These are phyloP conservation scores for Scrobipalpa costella DNA, from an alignment of 2,888 invertebrate species.

Conservation along the genomic window DNA sequence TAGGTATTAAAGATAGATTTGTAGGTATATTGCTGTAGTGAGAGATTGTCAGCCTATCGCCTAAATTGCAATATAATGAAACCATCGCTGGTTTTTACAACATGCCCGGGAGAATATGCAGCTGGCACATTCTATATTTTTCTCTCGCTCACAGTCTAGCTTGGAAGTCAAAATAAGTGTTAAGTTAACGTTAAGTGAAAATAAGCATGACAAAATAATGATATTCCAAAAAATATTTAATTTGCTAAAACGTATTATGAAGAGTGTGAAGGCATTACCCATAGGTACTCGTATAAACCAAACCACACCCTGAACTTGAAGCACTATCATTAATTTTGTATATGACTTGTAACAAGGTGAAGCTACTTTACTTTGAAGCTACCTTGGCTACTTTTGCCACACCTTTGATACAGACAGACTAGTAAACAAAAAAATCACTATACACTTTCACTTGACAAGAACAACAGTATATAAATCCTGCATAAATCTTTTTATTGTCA, in stretches of 20 bases:
- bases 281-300: too few species aligned
- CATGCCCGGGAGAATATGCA: too few species aligned
- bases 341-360: conserved; percentile 1
- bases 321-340: background rate
- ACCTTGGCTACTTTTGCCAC: background rate
- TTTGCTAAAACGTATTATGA: background rate
- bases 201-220: too few species aligned
- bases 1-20: too few species aligned
- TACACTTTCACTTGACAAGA: background rate
- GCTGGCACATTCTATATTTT: too few species aligned
- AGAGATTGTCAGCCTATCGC: too few species aligned
- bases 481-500: background rate
- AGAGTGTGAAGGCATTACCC: background rate
- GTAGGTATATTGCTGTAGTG: too few species aligned
- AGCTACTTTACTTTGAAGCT: background rate
- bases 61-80: too few species aligned
- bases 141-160: too few species aligned
- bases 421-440: background rate
- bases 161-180: too few species aligned
- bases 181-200: too few species aligned
- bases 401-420: background rate
- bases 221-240: background rate
- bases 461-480: background rate
- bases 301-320: conserved; percentile 1
- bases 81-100: too few species aligned